Base-by-base conservation (phyloP, 2,113 vertebrate genomes). In the Nothobranchius furzeri region DNA sequence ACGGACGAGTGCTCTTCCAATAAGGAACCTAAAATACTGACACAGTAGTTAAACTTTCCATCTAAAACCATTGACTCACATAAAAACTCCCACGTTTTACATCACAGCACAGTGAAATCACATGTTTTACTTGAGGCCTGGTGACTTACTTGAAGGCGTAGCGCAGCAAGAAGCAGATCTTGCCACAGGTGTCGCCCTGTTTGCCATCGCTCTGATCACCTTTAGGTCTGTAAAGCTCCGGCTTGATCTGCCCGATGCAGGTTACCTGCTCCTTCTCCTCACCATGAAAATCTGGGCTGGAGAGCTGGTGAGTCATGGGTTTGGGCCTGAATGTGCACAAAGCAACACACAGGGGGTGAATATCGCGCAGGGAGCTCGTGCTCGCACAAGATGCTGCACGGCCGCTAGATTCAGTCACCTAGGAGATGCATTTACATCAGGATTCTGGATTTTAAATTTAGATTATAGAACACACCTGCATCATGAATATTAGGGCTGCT, bases 191-290 rank as follows among this genome's bases (percentile, higher is more conserved):
- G 37, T 94, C 91, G 36, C 89, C 93, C 81, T 81, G 90, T 50
- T 93, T 94, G 58, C 92, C 91, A 5, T 94, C 93, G 1, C 92
- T 90, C 78, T 76, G 89, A 78, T 95, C 94, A 4, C 92, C 93
- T 49, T 93, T 93, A 25, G 94, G 92, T 63, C 95, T 90, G 89
- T 97, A 97, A 45, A 97, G 88, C 87, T 97, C 96, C 0, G 96
- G 96, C 62, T 97, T 95, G 82, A 97, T 97, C 88, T 96, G 96
- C 15, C 96, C 96, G 0, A 97, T 96, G 86, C 95, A 93, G 74
- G 95, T 96, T 64, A 94, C 94, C 83, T 97, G 95, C 56, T 97
- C 96, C 78, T 95, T 94, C 62, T 93, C 94, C 57, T 94, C 92
- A 1, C 79, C 85, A 1, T 90, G 92, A 78, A 93, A 92, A 66